Conservation (phyloP, 2,888 invertebrate genomes). For the Oligia strigilis region DNA sequence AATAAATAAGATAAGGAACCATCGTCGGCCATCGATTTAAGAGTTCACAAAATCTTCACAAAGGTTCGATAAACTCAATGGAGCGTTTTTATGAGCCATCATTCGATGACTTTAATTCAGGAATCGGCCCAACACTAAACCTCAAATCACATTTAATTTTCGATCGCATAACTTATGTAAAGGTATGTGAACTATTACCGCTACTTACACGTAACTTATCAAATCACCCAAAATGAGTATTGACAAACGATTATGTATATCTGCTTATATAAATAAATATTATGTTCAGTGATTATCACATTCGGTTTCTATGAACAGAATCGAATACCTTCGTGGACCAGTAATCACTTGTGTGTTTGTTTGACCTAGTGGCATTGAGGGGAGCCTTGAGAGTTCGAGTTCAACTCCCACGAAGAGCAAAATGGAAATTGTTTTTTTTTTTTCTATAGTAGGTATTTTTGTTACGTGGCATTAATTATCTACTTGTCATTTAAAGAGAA, state of each 20-base stretch:
- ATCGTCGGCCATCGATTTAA: neutral
- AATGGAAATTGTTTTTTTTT: neutral
- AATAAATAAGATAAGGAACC: no score
- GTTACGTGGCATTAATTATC: neutral
- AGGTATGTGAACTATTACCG: neutral
- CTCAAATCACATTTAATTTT: no score
- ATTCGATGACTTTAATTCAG: neutral
- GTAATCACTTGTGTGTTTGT: conserved; percentile 28
- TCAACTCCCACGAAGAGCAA: conserved; percentile 15
- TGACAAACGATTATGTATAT: neutral
- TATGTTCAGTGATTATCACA: conserved; percentile 36
- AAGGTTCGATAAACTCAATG: neutral
- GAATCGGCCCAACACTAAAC: neutral
- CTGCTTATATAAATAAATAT: neutral
- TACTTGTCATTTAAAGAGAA: neutral
- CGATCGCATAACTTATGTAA: neutral
- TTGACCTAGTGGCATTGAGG: conserved; percentile 35
- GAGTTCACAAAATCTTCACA: neutral
- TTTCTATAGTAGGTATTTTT: no score
- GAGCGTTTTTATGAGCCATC: neutral
- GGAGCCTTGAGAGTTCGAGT: conserved; percentile 26
- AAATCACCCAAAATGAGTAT: conserved; percentile 16
- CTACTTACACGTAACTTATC: neutral
- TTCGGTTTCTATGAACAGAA: neutral
- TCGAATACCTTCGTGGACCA: conserved; percentile 22